Percentiles rank a stretch among this genome's conserved stretches.
phyloP scores from a whole-genome alignment of 1,140 invertebrate species.

The Platyura marginata region DNA sequence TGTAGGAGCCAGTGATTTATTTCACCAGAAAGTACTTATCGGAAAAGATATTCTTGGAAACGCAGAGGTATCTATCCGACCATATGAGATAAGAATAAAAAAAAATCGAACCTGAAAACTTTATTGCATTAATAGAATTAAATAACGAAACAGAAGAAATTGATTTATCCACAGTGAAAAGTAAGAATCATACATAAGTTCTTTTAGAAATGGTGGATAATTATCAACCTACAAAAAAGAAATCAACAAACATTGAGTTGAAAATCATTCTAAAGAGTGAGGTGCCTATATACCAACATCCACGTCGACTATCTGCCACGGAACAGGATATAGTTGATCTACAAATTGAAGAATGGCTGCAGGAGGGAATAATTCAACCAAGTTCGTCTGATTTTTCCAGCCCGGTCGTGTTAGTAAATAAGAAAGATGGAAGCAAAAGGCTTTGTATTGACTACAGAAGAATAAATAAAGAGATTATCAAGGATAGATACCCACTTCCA shows the following conservation, averaged over 20 bases:
- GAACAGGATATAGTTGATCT: slow-evolving; percentile 5
- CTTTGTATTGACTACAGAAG: slow-evolving; percentile 13
- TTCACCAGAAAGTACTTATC: too few relatives aligned
- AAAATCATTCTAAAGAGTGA: slow-evolving; percentile 10
- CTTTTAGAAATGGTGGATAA: neutral
- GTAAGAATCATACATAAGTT: too few relatives aligned
- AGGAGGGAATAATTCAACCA: slow-evolving; percentile 8
- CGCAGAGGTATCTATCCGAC: too few relatives aligned
- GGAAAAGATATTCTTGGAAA: too few relatives aligned
- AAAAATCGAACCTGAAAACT: too few relatives aligned
- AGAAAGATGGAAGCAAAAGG: slow-evolving; percentile 10
- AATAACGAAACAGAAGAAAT: too few relatives aligned
- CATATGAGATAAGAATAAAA: too few relatives aligned
- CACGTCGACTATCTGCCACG: slow-evolving; percentile 6
- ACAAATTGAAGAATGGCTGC: slow-evolving; percentile 12
- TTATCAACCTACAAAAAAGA: neutral
- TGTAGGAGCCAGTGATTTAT: too few relatives aligned
- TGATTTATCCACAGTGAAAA: too few relatives aligned
- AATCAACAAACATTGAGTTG: slow-evolving; percentile 4
- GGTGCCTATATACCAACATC: slow-evolving; percentile 7
- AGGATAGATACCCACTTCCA: slow-evolving; percentile 14
- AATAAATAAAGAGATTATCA: slow-evolving; percentile 10
- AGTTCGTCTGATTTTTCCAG: slow-evolving; percentile 9
- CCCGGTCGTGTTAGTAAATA: slow-evolving; percentile 10
- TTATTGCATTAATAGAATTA: too few relatives aligned